These are phyloP conservation scores for Drosophila greeni DNA, from an alignment of 2,888 invertebrate species.

Conservation along the genomic window DNA sequence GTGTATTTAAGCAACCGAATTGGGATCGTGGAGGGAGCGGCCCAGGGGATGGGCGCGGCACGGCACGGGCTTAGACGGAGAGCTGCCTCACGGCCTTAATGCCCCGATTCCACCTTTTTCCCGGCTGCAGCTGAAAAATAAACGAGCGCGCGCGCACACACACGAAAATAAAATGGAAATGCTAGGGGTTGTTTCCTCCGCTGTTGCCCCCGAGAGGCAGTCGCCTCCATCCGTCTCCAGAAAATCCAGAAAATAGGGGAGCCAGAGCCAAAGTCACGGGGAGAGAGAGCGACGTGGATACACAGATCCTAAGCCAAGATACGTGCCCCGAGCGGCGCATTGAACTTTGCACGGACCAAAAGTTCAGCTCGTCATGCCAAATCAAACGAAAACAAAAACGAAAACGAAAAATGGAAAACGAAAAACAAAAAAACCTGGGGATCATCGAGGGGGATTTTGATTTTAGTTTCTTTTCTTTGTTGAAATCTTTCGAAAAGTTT, in stretches of 20 bases:
- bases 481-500: not conserved
- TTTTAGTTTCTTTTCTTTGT: constrained; percentile 12
- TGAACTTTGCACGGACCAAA: constrained; percentile 67
- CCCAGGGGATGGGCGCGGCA: constrained; percentile 20
- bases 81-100: constrained; percentile 14
- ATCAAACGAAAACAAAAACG: constrained; percentile 62
- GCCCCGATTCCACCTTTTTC: constrained; percentile 10
- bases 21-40: constrained; percentile 46
- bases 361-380: constrained; percentile 59
- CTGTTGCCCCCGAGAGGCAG: constrained; percentile 24
- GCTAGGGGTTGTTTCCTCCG: constrained; percentile 58
- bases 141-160: constrained; percentile 43
- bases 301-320: constrained; percentile 23
- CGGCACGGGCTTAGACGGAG: constrained; percentile 65
- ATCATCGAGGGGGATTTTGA: constrained; percentile 36
- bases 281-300: constrained; percentile 6
- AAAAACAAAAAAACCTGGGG: constrained; percentile 5
- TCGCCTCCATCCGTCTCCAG: constrained; percentile 40
- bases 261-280: constrained; percentile 34
- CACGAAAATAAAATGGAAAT: constrained; percentile 39
- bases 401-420: not conserved
- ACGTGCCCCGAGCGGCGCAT: constrained; percentile 51
- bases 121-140: constrained; percentile 62
- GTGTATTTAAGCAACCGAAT: constrained; percentile 74
- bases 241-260: constrained; percentile 58